phyloP scores from a whole-genome alignment of 2,888 invertebrate genomes.

The Hesperia comma region DNA sequence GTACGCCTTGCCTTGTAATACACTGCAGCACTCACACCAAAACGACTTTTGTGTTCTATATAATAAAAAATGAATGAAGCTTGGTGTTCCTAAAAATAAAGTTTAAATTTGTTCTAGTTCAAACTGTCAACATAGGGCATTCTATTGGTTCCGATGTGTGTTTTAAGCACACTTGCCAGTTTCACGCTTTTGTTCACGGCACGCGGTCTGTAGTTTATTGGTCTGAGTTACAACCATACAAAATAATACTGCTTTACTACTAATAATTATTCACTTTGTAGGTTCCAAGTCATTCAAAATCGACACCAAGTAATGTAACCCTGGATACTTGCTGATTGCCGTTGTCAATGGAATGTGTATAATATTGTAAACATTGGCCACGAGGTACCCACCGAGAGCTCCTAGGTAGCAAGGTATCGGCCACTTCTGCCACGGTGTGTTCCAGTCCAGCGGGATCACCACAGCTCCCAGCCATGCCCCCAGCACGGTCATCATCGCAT shows the following conservation, averaged over 20 bases:
- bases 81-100: too few species aligned
- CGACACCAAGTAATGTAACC: constrained; percentile 60
- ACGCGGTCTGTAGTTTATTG: too few species aligned
- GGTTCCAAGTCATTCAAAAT: constrained; percentile 60
- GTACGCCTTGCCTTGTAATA: too few species aligned
- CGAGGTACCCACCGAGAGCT: constrained; percentile 85
- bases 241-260: constrained; percentile 6
- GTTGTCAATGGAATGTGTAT: constrained; percentile 68
- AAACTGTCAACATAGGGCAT: too few species aligned
- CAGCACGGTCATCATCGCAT: constrained; percentile 84
- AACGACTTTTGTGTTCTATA: too few species aligned
- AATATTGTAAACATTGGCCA: constrained; percentile 83
- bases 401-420: constrained; percentile 89
- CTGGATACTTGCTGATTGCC: constrained; percentile 68
- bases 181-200: too few species aligned
- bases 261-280: constrained; percentile 52
- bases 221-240: neutral
- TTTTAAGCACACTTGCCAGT: too few species aligned
- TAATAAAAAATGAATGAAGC: too few species aligned
- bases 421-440: constrained; percentile 94
- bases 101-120: too few species aligned
- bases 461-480: constrained; percentile 94
- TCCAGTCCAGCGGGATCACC: constrained; percentile 96
- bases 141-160: too few species aligned
- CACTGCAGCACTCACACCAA: too few species aligned